phyloP scores from a whole-genome alignment of 2,797 vertebrate species.

The Sebastes oblongus region DNA sequence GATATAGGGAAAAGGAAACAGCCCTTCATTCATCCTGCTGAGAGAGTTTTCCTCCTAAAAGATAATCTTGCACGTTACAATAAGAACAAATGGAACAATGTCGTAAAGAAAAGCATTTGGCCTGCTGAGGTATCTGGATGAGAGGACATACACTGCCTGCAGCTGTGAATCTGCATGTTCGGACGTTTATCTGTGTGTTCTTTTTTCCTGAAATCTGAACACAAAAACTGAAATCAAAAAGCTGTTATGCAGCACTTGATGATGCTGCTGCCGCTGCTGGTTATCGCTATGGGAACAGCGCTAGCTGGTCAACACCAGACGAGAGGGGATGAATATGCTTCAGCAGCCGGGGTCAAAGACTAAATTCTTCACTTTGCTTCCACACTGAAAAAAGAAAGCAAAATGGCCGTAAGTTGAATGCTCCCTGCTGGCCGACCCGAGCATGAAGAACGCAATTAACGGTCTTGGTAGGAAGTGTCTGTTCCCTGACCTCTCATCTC shows the following conservation, averaged over 20 bases:
- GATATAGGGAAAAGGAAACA: too few species aligned
- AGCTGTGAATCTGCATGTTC: background rate
- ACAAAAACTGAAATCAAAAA: background rate
- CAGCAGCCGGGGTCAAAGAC: conserved; percentile 32
- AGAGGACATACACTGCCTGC: background rate
- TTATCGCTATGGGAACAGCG: background rate
- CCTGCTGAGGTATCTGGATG: background rate
- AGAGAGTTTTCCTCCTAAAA: background rate
- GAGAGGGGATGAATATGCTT: conserved; percentile 15
- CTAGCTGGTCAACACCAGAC: background rate
- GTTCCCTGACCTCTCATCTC: conserved; percentile 59
- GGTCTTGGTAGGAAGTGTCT: conserved; percentile 26
- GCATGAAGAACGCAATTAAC: conserved; percentile 45
- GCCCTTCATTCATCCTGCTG: background rate
- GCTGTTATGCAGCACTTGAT: background rate
- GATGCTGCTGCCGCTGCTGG: background rate
- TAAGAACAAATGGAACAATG: background rate
- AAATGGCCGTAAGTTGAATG: background rate
- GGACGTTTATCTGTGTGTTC: background rate
- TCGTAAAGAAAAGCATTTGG: background rate
- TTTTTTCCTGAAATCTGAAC: background rate
- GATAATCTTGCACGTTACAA: too few species aligned
- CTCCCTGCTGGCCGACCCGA: conserved; percentile 1
- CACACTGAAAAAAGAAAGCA: background rate
- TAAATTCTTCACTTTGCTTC: conserved; percentile 28